Conservation (phyloP, 2,888 invertebrate species). For the Agonopterix arenella region DNA sequence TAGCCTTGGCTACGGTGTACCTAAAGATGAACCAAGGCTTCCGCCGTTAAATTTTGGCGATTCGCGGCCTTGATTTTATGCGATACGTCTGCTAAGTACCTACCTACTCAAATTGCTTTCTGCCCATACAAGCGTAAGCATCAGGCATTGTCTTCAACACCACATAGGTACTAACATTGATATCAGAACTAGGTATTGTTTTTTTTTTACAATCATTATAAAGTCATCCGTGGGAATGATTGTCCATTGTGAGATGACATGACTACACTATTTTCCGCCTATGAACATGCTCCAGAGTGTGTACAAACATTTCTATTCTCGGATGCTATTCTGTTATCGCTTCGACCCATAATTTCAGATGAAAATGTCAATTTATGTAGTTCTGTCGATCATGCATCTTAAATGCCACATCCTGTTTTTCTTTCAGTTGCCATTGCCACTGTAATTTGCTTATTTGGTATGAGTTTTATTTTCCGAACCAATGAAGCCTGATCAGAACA, state of each 20-base stretch:
- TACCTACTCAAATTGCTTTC: too few relatives aligned
- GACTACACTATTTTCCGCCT: conserved; percentile 14
- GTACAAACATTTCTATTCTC: conserved; percentile 29
- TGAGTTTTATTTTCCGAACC: conserved; percentile 20
- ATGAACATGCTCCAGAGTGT: conserved; percentile 19
- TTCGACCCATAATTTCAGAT: conserved; percentile 28
- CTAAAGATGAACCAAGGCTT: too few relatives aligned
- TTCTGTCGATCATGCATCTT: conserved; percentile 46
- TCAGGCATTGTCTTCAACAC: not conserved
- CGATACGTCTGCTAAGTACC: too few relatives aligned
- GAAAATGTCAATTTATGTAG: conserved; percentile 40
- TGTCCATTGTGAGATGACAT: conserved; percentile 4
- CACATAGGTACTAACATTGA: not conserved
- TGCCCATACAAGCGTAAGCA: too few relatives aligned
- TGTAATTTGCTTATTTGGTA: conserved; percentile 25
- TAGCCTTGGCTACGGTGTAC: too few relatives aligned
- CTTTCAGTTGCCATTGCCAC: conserved; percentile 17
- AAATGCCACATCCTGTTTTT: conserved; percentile 54
- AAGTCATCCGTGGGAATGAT: conserved; percentile 9
- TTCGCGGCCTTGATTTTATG: too few relatives aligned
- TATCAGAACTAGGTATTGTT: not conserved
- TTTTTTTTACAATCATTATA: too few relatives aligned
- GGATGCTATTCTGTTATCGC: conserved; percentile 26
- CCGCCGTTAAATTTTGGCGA: too few relatives aligned
- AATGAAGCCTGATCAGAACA: too few relatives aligned